A percentile compares a stretch with the other conserved stretches of the same genome.
phyloP scores from a whole-genome alignment of 2,797 vertebrate species.

The Emys orbicularis region DNA sequence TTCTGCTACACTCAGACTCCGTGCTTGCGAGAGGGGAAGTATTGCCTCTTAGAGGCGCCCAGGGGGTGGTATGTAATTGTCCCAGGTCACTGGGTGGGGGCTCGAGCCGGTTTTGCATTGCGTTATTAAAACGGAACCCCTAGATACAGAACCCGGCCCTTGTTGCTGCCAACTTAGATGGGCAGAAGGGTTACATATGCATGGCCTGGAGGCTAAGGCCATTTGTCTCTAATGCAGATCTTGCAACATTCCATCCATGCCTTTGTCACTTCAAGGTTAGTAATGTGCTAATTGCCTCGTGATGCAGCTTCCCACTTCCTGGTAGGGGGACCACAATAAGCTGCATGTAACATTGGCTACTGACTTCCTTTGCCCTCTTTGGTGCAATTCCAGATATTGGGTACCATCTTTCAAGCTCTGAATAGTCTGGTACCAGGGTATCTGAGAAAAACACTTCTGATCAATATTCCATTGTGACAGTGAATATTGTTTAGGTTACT shows the following conservation, averaged over 20 bases:
- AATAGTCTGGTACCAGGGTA: rapidly evolving
- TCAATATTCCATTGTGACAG: rapidly evolving
- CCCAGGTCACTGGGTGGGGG: no score
- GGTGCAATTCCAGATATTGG: background rate
- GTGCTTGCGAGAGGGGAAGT: no score
- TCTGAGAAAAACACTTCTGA: background rate
- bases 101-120: no score
- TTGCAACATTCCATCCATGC: background rate
- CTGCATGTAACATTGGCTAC: background rate
- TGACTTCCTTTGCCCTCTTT: background rate
- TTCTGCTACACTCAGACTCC: no score
- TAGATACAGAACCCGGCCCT: no score
- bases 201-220: background rate
- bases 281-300: background rate
- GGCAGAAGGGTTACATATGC: no score
- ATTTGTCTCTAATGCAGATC: background rate
- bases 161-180: no score
- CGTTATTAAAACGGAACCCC: no score
- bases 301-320: background rate
- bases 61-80: no score
- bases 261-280: background rate
- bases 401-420: background rate
- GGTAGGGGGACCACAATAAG: background rate
- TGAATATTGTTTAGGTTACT: background rate
- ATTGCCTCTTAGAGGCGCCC: no score